These are phyloP conservation scores for Adoxophyes honmai DNA, from an alignment of 1,140 invertebrate species.

Conservation along the genomic window DNA sequence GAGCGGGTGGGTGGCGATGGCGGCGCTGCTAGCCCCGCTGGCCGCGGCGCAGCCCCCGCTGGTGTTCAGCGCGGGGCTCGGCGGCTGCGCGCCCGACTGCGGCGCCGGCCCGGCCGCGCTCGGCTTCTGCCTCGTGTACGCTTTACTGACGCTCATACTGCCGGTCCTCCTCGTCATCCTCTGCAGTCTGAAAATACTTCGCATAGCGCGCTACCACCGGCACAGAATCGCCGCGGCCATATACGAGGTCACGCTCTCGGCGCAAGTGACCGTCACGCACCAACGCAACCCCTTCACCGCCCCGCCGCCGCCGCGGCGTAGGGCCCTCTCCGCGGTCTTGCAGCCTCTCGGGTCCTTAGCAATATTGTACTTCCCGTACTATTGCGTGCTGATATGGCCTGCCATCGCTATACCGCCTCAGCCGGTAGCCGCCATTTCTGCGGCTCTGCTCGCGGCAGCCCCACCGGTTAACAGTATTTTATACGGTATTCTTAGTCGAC, in stretches of 20 bases:
- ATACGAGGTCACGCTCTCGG: conserved; percentile 89
- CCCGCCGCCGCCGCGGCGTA: conserved; percentile 79
- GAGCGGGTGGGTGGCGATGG: conserved; percentile 74
- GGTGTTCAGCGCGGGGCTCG: conserved; percentile 73
- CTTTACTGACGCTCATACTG: conserved; percentile 80
- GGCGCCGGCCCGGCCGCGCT: conserved; percentile 77
- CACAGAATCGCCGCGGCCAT: conserved; percentile 90
- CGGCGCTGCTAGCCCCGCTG: conserved; percentile 73
- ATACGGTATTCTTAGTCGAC: conserved; percentile 87
- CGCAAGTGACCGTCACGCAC: conserved; percentile 90
- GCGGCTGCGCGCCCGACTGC: conserved; percentile 83
- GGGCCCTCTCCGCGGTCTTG: conserved; percentile 83
- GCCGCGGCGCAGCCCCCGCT: conserved; percentile 78
- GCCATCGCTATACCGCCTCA: conserved; percentile 72
- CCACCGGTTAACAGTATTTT: conserved; percentile 86
- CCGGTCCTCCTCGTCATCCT: conserved; percentile 83
- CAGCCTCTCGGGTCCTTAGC: conserved; percentile 85
- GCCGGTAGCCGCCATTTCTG: conserved; percentile 79
- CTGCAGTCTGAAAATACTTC: conserved; percentile 86
- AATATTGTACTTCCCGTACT: conserved; percentile 86
- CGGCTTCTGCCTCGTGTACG: conserved; percentile 82
- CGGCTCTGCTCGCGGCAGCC: conserved; percentile 81
- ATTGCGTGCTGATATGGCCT: conserved; percentile 84
- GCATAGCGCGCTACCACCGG: conserved; percentile 88
- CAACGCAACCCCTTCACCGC: conserved; percentile 86